Conservation (phyloP, 92 coral and sea anemone species). For the Palythoa heliodiscus region DNA sequence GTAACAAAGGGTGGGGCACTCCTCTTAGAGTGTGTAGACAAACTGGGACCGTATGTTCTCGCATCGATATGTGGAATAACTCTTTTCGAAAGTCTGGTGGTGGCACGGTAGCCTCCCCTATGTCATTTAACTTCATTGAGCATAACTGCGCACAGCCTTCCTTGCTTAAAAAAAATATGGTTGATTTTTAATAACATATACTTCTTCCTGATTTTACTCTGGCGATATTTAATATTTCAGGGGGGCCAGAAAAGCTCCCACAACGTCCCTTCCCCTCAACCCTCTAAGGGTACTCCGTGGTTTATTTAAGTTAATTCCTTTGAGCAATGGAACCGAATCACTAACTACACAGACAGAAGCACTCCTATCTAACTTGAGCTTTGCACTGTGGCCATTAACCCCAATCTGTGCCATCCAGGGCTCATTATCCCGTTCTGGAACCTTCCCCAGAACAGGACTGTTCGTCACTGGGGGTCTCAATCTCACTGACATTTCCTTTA, state of each 20-base stretch:
- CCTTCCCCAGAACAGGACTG: conserved; percentile 6
- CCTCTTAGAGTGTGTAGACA: conserved; percentile 24
- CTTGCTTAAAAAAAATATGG: conserved; percentile 40
- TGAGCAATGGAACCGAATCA: conserved; percentile 43
- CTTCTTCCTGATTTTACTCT: conserved; percentile 39
- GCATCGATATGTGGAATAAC: conserved; percentile 40
- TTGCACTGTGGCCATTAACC: conserved; percentile 21
- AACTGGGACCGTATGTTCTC: conserved; percentile 28
- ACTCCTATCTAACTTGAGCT: conserved; percentile 43
- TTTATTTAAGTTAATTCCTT: conserved; percentile 29
- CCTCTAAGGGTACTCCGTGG: conserved; percentile 42
- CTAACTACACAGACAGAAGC: conserved; percentile 43
- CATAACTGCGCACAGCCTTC: conserved; percentile 49
- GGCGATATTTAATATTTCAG: conserved; percentile 25
- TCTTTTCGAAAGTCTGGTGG: conserved; percentile 46
- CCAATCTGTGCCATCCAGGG: conserved; percentile 18
- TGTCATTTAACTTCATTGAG: conserved; percentile 22
- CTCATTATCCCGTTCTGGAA: background rate
- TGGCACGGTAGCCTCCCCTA: conserved; percentile 33
- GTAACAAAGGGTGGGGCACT: conserved; percentile 46
- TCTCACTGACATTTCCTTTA: background rate
- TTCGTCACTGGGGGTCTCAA: conserved; percentile 1
- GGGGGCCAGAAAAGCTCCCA: conserved; percentile 33
- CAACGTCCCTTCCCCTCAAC: conserved; percentile 30
- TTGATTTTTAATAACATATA: conserved; percentile 28